Evolutionary conservation across 2,888 invertebrate genomes (phyloP), one percentile per base, ranked within the genome.

Genomic region (Lasius fuliginosus): DNA sequence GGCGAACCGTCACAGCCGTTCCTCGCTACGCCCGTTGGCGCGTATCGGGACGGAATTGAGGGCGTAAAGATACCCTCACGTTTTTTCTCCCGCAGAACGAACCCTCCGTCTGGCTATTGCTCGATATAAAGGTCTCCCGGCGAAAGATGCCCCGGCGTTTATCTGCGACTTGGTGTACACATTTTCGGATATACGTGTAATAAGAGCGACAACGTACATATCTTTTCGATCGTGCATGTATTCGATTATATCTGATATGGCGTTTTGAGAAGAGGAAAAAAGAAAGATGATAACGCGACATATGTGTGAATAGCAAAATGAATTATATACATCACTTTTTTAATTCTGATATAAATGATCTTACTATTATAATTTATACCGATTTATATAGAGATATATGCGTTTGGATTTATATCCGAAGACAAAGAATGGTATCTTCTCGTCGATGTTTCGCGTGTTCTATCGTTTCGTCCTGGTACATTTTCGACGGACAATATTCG

Each of bases 21-120:
- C 18, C 30, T 56, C 12, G 27, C 56, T 69, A 46, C 46, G 33
- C 46, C 12, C 79, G 73, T 68, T 79, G 73, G 79, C 79, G 79
- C 73, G 79, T 81, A 81, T 81, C 79, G 73, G 46, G 1, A 73
- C 79, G 46, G 68, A 73, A 81, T 73, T 46, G 60, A 81, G 73
- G 79, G 60, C 46, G 79, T 79, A 81, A 81, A 81, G 79, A 81
- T 81, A 81, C 73, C 73, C 73, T 73, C 60, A 36, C 60, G 79
- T 73, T 81, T 81, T 23, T 73, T 81, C 53, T 60, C 60, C 60
- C 79, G 46, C 23, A 60, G 60, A 60, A 27, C 60, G 23, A 53
- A 5, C 73, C 23, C 46, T 12, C 33, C 36, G 1, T 8, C 42
- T 33, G 42, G 23, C 46, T 23, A 33, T 46, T 49, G n/a, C 27